Evolutionary conservation across 2,113 vertebrate genomes (phyloP).

Genomic region (Elephas maximus): DNA sequence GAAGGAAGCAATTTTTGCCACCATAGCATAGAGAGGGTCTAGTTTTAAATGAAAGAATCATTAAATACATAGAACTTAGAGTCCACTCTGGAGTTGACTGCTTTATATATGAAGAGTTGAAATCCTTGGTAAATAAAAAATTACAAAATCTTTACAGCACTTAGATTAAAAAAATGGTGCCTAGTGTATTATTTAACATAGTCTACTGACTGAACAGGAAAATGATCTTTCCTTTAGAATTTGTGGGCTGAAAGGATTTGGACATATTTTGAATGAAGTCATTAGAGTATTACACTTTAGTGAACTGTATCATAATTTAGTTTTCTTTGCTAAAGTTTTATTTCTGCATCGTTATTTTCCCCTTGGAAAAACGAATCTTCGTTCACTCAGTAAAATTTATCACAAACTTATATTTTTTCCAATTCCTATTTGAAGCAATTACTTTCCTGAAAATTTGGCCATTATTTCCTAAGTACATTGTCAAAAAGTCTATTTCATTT

Average conservation of each 20-base stretch:
- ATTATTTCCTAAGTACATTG: slow-evolving; percentile 44
- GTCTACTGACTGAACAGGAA: not conserved
- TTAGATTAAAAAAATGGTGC: not conserved
- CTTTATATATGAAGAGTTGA: not conserved
- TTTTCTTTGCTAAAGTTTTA: not conserved
- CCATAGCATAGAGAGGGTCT: not conserved
- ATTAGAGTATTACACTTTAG: not conserved
- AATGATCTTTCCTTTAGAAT: slow-evolving; percentile 42
- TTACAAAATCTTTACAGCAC: not conserved
- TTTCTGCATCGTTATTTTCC: slow-evolving; percentile 37
- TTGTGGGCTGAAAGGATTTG: not conserved
- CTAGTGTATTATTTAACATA: not conserved
- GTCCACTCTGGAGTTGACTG: not conserved
- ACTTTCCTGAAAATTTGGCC: slow-evolving; percentile 42
- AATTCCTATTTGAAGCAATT: not conserved
- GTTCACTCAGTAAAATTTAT: slow-evolving; percentile 38
- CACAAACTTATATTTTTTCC: not conserved
- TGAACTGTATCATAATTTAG: slow-evolving; percentile 26
- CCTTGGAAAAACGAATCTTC: slow-evolving; percentile 21
- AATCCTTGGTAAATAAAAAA: slow-evolving; percentile 7
- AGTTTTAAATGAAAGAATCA: not conserved
- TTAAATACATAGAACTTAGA: not conserved
- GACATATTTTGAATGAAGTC: not conserved
- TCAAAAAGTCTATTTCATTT: slow-evolving; percentile 32
- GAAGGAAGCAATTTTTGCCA: not conserved